Evolutionary conservation across 35 echinoderm and acorn worm species (phyloP).

Genomic region (Apostichopus californicus): DNA sequence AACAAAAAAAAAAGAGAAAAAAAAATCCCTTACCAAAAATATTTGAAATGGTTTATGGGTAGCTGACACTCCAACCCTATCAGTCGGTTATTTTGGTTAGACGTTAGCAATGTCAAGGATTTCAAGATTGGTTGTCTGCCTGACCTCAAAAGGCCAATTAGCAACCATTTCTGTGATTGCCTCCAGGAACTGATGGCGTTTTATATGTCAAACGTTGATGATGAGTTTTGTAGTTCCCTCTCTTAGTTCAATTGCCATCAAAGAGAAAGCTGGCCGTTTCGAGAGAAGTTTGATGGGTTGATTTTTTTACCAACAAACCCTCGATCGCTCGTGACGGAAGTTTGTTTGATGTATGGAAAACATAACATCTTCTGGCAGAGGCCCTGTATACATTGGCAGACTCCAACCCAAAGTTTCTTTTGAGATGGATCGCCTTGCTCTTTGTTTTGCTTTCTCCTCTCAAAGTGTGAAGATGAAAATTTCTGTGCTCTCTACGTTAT

Average conservation of each 20-base stretch:
- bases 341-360: conserved; percentile 23
- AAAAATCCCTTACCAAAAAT: background rate
- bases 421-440: too few species aligned
- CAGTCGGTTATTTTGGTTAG: conserved; percentile 4
- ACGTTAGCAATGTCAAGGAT: background rate
- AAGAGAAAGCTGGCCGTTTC: background rate
- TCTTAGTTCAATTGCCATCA: background rate
- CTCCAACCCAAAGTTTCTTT: background rate
- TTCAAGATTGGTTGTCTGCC: conserved; percentile 5
- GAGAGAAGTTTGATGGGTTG: background rate
- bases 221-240: background rate
- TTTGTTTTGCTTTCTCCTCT: background rate
- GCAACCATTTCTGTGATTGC: conserved; percentile 1
- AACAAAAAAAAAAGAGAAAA: background rate
- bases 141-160: conserved; percentile 13
- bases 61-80: background rate
- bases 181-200: background rate
- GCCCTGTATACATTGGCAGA: background rate
- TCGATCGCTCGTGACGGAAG: background rate
- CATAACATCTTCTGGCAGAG: conserved; percentile 3
- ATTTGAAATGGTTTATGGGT: conserved; percentile 5
- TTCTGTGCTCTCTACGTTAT: too few species aligned
- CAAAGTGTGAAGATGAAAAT: background rate
- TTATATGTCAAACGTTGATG: background rate
- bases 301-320: background rate